Conservation (phyloP, 2,113 vertebrate species). For the Ginglymostoma cirratum region DNA sequence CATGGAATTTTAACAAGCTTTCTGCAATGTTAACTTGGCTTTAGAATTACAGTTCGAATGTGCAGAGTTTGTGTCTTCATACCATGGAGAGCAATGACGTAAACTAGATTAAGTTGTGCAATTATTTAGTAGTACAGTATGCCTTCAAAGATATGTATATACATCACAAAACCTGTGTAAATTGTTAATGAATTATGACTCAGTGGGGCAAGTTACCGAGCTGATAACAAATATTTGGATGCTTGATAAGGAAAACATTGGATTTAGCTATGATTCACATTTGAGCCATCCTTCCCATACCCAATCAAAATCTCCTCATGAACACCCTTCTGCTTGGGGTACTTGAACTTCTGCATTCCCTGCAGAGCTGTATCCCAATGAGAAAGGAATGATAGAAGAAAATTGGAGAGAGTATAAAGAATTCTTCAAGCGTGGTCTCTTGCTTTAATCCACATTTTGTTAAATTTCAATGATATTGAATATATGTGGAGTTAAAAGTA, state of each 20-base stretch:
- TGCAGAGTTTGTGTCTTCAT: background rate
- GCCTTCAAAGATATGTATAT: background rate
- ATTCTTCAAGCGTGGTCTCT: background rate
- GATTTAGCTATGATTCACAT: background rate
- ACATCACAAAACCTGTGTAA: background rate
- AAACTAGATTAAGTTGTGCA: background rate
- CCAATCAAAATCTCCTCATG: background rate
- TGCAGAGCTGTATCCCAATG: background rate
- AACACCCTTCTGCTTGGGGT: background rate
- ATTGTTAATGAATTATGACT: too few relatives aligned
- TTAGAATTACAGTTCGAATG: slow-evolving; percentile 13
- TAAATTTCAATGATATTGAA: background rate
- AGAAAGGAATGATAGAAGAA: background rate
- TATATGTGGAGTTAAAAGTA: background rate
- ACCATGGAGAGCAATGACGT: background rate
- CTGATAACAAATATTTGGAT: background rate
- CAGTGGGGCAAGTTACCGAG: background rate
- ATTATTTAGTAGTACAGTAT: background rate
- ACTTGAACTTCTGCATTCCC: background rate
- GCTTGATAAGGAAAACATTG: background rate
- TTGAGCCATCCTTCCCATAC: background rate
- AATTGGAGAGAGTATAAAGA: background rate
- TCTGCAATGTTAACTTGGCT: slow-evolving; percentile 1
- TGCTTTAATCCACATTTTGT: background rate
- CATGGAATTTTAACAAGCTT: background rate